These are phyloP conservation scores for Thunnus thynnus DNA, from an alignment of 2,113 vertebrate genomes.

Conservation along the genomic window DNA sequence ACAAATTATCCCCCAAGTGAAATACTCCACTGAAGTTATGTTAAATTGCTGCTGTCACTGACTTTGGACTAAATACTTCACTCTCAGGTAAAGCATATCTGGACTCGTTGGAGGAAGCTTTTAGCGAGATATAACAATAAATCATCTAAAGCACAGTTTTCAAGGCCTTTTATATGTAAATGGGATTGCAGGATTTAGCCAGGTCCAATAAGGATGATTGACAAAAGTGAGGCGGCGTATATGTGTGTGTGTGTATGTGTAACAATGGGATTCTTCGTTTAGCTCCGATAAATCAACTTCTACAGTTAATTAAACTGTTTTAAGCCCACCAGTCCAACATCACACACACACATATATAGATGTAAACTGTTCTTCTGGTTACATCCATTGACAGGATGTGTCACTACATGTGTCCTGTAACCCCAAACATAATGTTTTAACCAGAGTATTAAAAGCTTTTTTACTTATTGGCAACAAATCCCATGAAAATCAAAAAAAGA, in stretches of 20 bases:
- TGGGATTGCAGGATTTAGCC: constrained; percentile 13
- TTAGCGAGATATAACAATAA: constrained; percentile 39
- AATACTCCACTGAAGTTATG: constrained; percentile 29
- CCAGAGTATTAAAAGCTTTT: too few relatives aligned
- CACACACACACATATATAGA: background rate
- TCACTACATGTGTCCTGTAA: too few relatives aligned
- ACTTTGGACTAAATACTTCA: constrained; percentile 39
- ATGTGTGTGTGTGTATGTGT: background rate
- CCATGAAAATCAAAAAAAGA: too few relatives aligned
- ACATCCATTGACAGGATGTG: too few relatives aligned
- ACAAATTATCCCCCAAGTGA: constrained; percentile 53
- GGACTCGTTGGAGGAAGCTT: constrained; percentile 21
- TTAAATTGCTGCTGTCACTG: constrained; percentile 50
- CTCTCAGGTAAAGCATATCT: constrained; percentile 37
- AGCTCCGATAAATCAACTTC: background rate
- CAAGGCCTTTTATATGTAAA: constrained; percentile 34
- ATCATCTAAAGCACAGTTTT: constrained; percentile 22
- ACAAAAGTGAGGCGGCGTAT: background rate
- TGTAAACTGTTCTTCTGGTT: too few relatives aligned
- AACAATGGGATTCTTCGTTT: constrained; percentile 12
- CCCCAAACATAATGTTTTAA: too few relatives aligned
- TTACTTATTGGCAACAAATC: too few relatives aligned
- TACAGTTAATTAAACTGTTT: constrained; percentile 27
- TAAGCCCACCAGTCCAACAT: background rate
- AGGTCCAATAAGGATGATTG: constrained; percentile 24